A percentile compares a stretch with the other conserved stretches of the same genome.
These are phyloP conservation scores for Xestia c-nigrum DNA, from an alignment of 2,888 invertebrate genomes.

Conservation along the genomic window DNA sequence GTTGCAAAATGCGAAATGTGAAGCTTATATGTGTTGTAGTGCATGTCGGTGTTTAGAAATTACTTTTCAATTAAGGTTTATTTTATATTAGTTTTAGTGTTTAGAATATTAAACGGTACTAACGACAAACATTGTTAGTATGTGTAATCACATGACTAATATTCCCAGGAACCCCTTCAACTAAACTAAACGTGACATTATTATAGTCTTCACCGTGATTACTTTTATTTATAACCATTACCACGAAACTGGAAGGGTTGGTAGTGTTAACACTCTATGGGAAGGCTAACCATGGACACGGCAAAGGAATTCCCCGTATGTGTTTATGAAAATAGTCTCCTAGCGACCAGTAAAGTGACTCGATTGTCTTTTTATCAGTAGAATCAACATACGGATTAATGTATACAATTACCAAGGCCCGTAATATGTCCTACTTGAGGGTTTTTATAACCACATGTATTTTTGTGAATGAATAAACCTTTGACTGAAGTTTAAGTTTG, in stretches of 20 bases:
- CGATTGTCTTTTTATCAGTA: conserved; percentile 39
- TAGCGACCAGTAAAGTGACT: conserved; percentile 56
- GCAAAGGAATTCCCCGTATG: conserved; percentile 60
- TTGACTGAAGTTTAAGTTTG: background rate
- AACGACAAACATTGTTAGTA: background rate
- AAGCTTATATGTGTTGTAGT: conserved; percentile 11
- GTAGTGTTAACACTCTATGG: conserved; percentile 11
- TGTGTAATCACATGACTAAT: conserved; percentile 20
- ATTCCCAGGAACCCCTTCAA: conserved; percentile 6
- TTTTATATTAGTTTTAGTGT: no score
- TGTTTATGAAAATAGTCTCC: conserved; percentile 64
- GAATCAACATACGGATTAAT: conserved; percentile 25
- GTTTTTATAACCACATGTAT: background rate
- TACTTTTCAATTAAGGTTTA: background rate
- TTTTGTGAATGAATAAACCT: background rate
- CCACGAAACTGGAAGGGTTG: conserved; percentile 52
- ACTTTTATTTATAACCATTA: conserved; percentile 49
- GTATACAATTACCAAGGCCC: background rate
- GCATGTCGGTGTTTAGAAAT: conserved; percentile 41
- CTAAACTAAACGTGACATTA: conserved; percentile 14
- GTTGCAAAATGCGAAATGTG: background rate
- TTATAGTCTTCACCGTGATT: conserved; percentile 12
- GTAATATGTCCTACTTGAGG: background rate
- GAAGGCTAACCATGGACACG: conserved; percentile 21
- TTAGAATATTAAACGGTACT: background rate